Conservation (phyloP, 2,113 vertebrate genomes). For the Dicentrarchus labrax region DNA sequence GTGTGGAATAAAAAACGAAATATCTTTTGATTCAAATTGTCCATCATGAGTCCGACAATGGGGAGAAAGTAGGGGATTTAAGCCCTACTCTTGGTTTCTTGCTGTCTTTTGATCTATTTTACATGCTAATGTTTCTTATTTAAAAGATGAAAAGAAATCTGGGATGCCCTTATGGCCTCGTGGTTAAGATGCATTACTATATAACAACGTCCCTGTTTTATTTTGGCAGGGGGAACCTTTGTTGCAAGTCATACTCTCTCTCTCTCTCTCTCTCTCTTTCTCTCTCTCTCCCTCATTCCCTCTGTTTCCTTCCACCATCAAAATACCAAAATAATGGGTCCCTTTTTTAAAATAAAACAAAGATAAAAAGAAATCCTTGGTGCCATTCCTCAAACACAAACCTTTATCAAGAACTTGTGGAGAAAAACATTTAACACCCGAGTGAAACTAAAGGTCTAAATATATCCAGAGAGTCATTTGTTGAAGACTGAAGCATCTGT, state of each 20-base stretch:
- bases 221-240: not conserved
- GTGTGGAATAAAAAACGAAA: not conserved
- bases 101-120: not conserved
- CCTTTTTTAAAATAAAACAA: not conserved
- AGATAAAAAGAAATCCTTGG: not conserved
- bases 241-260: not conserved
- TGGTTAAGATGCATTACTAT: not conserved
- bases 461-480: conserved; percentile 26
- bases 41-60: not conserved
- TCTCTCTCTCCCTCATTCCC: not conserved
- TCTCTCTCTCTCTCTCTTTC: not conserved
- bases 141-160: conserved; percentile 12
- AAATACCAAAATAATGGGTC: not conserved
- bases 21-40: not conserved
- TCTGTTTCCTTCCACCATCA: not conserved
- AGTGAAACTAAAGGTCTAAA: conserved; percentile 38
- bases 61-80: too few species aligned
- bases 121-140: not conserved
- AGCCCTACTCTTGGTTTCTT: not conserved
- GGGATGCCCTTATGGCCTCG: not conserved
- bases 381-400: conserved; percentile 19
- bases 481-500: conserved; percentile 14
- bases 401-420: not conserved
- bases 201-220: not conserved
- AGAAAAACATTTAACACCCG: not conserved